Evolutionary conservation across 2,888 invertebrate genomes (phyloP).

Genomic region (Drosophila limbata): DNA sequence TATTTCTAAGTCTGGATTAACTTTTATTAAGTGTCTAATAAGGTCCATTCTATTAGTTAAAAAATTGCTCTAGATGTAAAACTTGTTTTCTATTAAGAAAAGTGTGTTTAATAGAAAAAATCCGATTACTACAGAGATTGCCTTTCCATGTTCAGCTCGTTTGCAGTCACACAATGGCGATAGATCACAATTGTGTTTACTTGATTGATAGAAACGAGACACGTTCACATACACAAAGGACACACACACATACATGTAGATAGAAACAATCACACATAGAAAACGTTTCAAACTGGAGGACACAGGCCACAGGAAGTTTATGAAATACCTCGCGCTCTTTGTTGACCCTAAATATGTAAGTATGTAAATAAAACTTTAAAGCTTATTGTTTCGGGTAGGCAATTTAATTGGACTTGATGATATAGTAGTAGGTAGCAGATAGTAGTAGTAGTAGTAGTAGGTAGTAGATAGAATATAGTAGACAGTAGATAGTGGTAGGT

Average conservation of each 20-base stretch:
- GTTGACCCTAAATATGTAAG: conserved; percentile 37
- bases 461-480: conserved; percentile 29
- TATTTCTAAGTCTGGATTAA: background rate
- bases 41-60: background rate
- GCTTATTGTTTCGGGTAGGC: conserved; percentile 38
- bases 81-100: background rate
- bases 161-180: conserved; percentile 19
- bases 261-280: conserved; percentile 28
- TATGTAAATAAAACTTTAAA: conserved; percentile 44
- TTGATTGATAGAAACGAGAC: conserved; percentile 8
- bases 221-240: conserved; percentile 4
- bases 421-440: conserved; percentile 34
- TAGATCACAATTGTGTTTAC: conserved; percentile 1
- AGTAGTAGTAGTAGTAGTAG: conserved; percentile 23
- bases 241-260: conserved; percentile 7
- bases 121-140: conserved; percentile 65
- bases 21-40: background rate
- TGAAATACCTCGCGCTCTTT: conserved; percentile 65
- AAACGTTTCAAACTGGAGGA: conserved; percentile 30
- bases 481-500: conserved; percentile 46
- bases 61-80: background rate
- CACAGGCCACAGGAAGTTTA: conserved; percentile 50
- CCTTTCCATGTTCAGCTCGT: conserved; percentile 48
- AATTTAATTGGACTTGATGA: conserved; percentile 33
- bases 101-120: conserved; percentile 1